Conservation (phyloP, 2,888 invertebrate genomes). For the Julus scanicus region DNA sequence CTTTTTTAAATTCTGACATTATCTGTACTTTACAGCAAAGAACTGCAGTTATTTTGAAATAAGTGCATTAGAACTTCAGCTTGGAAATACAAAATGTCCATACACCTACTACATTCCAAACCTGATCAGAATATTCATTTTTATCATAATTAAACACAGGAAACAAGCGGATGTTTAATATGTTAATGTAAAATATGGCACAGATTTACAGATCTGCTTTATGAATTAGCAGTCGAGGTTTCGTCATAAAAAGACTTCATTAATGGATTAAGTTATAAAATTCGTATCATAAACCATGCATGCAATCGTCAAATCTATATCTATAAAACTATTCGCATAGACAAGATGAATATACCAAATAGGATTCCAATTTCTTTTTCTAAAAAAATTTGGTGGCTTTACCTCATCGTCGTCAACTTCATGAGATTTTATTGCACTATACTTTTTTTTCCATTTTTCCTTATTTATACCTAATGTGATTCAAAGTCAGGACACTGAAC, state of each 20-base stretch:
- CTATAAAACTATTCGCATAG: background rate
- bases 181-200: too few species aligned
- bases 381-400: background rate
- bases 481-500: constrained; percentile 23
- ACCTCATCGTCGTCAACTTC: constrained; percentile 8
- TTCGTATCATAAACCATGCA: background rate
- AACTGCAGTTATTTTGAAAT: too few species aligned
- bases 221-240: background rate
- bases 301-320: background rate
- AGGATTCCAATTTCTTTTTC: background rate
- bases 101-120: too few species aligned
- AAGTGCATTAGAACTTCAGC: too few species aligned
- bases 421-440: constrained; percentile 16
- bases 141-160: too few species aligned
- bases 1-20: too few species aligned
- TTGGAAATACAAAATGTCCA: too few species aligned
- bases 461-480: constrained; percentile 29
- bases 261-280: background rate
- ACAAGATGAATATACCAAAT: background rate
- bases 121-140: too few species aligned
- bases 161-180: too few species aligned
- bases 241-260: background rate
- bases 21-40: too few species aligned
- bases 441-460: constrained; percentile 34
- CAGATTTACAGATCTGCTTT: too few species aligned